phyloP scores from a whole-genome alignment of 2,888 invertebrate species.

The Caenorhabditis uteleia region DNA sequence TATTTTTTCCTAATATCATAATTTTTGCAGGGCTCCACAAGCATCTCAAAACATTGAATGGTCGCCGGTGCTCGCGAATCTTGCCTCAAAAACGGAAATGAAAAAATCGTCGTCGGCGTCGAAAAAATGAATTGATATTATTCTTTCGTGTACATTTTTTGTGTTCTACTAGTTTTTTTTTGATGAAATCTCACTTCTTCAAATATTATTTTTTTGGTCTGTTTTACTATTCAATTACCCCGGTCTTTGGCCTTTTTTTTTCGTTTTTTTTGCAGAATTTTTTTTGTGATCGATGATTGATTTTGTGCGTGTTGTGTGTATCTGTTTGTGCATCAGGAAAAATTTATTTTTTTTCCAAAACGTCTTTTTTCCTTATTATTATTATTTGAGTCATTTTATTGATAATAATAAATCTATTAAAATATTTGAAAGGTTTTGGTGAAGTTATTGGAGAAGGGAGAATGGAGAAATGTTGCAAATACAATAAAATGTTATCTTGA shows the following conservation, averaged over 20 bases:
- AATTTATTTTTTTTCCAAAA: too few species aligned
- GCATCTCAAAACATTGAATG: conserved; percentile 32
- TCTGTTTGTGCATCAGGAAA: too few species aligned
- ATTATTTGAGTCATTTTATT: conserved; percentile 8
- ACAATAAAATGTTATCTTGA: too few species aligned
- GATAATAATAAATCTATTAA: conserved; percentile 17
- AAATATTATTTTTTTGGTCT: background rate
- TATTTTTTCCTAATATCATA: too few species aligned
- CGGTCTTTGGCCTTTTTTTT: conserved; percentile 14
- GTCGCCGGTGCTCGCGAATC: conserved; percentile 25
- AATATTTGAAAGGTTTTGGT: background rate
- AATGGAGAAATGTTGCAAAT: too few species aligned
- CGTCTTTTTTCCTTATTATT: background rate
- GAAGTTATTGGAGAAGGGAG: background rate
- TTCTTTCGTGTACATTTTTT: background rate
- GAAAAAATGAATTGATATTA: background rate
- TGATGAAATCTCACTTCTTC: background rate
- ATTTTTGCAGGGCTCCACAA: conserved; percentile 10
- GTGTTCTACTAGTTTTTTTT: conserved; percentile 2
- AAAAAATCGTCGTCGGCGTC: conserved; percentile 10
- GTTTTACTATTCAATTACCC: background rate
- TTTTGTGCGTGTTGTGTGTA: conserved; percentile 1
- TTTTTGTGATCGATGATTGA: too few species aligned
- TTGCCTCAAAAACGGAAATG: conserved; percentile 33
- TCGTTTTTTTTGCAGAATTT: conserved; percentile 6